Percentiles rank a stretch among this genome's conserved stretches.
phyloP scores from a whole-genome alignment of 2,797 vertebrate genomes.

The Antennarius maculatus region DNA sequence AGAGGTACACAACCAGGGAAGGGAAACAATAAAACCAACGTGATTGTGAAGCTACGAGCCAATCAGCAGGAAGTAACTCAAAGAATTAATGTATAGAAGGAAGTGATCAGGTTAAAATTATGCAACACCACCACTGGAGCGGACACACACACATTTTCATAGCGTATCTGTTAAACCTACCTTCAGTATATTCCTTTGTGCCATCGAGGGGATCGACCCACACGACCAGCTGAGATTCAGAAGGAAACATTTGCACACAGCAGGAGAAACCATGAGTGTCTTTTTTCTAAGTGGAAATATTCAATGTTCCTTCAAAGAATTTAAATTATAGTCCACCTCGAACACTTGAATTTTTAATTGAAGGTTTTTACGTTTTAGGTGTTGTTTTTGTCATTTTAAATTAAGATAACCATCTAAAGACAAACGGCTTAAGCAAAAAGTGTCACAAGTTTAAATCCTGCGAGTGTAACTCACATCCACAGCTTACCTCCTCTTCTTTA shows the following conservation, averaged over 20 bases:
- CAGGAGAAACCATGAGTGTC: neutral
- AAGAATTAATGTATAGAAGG: neutral
- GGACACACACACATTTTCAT: neutral
- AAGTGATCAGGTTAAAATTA: no score
- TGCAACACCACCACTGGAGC: neutral
- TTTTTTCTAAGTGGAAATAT: neutral
- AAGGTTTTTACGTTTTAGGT: no score
- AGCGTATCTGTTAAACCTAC: conserved; percentile 66
- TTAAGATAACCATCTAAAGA: neutral
- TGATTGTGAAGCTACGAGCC: conserved; percentile 11
- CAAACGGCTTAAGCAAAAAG: neutral
- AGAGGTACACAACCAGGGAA: conserved; percentile 18
- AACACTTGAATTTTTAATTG: no score
- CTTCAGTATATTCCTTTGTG: conserved; percentile 99
- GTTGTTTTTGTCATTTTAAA: no score
- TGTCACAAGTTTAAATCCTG: no score
- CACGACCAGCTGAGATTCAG: conserved; percentile 88
- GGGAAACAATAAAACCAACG: conserved; percentile 22
- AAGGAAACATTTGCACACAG: conserved; percentile 17
- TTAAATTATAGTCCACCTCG: no score
- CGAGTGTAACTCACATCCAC: neutral
- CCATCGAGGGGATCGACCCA: conserved; percentile 99
- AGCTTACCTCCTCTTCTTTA: conserved; percentile 92
- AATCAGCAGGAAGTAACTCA: conserved; percentile 17
- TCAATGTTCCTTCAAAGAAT: neutral